Evolutionary conservation across 1,140 invertebrate species (phyloP).

Genomic region (Saccostrea echinata): DNA sequence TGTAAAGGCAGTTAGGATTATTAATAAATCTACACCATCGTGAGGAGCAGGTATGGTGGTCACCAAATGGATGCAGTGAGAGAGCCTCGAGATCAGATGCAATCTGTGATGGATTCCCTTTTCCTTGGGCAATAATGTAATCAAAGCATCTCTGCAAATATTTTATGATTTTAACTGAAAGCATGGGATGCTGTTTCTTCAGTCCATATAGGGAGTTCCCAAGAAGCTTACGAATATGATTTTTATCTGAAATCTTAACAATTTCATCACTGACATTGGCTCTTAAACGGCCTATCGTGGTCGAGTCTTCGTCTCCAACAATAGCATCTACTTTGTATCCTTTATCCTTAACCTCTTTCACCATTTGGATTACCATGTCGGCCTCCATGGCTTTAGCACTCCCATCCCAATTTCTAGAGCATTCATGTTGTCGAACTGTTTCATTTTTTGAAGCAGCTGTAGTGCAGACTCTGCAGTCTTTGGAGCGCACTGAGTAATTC

Average conservation of each 20-base stretch:
- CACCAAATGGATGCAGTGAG: constrained; percentile 5
- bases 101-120: background rate
- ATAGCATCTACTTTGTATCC: background rate
- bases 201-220: constrained; percentile 23
- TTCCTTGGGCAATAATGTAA: constrained; percentile 35
- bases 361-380: constrained; percentile 40
- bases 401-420: constrained; percentile 15
- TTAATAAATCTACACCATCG: constrained; percentile 12
- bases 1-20: background rate
- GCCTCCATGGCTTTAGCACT: constrained; percentile 40
- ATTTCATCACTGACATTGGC: background rate
- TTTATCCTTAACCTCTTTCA: constrained; percentile 4
- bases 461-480: constrained; percentile 19
- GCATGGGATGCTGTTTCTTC: background rate
- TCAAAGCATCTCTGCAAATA: constrained; percentile 4
- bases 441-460: background rate
- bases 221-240: constrained; percentile 38
- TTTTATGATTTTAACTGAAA: constrained; percentile 11
- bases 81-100: constrained; percentile 16
- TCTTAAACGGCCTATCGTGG: background rate
- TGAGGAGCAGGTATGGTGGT: background rate
- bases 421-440: constrained; percentile 12
- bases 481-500: background rate
- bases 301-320: constrained; percentile 38
- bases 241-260: constrained; percentile 50